Conservation (phyloP, 1,140 invertebrate genomes). For the Lepidurus arcticus region DNA sequence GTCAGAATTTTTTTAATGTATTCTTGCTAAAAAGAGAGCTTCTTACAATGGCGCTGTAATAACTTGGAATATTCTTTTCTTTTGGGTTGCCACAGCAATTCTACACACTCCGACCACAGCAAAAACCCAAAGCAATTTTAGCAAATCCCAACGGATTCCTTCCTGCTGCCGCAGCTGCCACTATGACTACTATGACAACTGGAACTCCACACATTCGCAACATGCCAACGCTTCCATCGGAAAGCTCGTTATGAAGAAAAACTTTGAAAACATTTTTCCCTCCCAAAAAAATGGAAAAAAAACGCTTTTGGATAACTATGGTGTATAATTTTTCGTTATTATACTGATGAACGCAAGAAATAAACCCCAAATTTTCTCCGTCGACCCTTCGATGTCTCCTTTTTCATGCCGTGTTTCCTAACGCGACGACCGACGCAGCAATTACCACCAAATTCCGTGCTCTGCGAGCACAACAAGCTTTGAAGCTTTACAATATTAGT, state of each 20-base stretch:
- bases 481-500: constrained; percentile 2
- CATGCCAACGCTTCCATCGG: constrained; percentile 12
- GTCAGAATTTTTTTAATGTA: background rate
- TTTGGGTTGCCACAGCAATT: background rate
- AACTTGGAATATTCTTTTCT: background rate
- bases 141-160: constrained; percentile 7
- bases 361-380: background rate
- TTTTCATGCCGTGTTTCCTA: background rate
- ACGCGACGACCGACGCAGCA: background rate
- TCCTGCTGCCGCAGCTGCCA: background rate
- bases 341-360: background rate
- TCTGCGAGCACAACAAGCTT: constrained; percentile 1
- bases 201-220: constrained; percentile 21
- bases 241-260: constrained; percentile 19
- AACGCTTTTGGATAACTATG: background rate
- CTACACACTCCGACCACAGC: constrained; percentile 20
- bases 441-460: constrained; percentile 14
- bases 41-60: too few relatives aligned
- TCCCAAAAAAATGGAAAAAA: background rate
- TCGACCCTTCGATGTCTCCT: background rate
- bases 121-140: constrained; percentile 15
- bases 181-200: constrained; percentile 19
- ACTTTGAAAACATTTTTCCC: background rate
- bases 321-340: constrained; percentile 1
- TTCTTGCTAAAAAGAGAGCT: background rate